Percentiles rank a stretch among this genome's conserved stretches.
These are phyloP conservation scores for Eupelmus urozonus DNA, from an alignment of 2,888 invertebrate genomes.

Conservation along the genomic window DNA sequence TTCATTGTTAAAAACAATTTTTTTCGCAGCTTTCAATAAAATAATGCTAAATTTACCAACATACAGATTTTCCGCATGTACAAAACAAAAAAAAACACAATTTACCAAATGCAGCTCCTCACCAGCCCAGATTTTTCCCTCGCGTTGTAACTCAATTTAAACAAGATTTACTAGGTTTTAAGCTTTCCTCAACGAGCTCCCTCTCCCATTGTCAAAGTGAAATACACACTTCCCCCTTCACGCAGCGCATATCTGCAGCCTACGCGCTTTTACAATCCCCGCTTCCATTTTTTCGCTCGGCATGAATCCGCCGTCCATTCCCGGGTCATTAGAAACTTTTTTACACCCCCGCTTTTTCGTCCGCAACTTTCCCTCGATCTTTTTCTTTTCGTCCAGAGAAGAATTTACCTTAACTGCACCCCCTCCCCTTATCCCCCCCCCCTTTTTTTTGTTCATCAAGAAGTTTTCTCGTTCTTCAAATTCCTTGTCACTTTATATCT, in stretches of 20 bases:
- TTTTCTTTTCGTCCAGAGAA: not conserved
- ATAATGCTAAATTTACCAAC: no score
- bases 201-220: conserved; percentile 27
- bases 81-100: no score
- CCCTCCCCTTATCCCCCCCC: not conserved
- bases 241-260: conserved; percentile 30
- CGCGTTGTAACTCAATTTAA: conserved; percentile 50
- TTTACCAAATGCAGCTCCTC: no score
- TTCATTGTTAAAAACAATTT: no score
- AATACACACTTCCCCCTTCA: conserved; percentile 44
- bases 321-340: conserved; percentile 49
- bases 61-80: no score
- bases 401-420: conserved; percentile 29
- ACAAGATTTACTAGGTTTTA: conserved; percentile 45
- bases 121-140: not conserved
- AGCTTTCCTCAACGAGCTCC: not conserved
- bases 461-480: conserved; percentile 53
- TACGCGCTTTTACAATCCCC: conserved; percentile 43
- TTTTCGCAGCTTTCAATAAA: no score
- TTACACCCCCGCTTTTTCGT: not conserved
- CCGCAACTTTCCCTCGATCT: conserved; percentile 18
- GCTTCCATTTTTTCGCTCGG: not conserved
- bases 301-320: conserved; percentile 32
- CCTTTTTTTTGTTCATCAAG: conserved; percentile 37
- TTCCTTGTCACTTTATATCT: conserved; percentile 50